phyloP scores from a whole-genome alignment of 2,888 invertebrate species.

The Chouioia cunea region DNA sequence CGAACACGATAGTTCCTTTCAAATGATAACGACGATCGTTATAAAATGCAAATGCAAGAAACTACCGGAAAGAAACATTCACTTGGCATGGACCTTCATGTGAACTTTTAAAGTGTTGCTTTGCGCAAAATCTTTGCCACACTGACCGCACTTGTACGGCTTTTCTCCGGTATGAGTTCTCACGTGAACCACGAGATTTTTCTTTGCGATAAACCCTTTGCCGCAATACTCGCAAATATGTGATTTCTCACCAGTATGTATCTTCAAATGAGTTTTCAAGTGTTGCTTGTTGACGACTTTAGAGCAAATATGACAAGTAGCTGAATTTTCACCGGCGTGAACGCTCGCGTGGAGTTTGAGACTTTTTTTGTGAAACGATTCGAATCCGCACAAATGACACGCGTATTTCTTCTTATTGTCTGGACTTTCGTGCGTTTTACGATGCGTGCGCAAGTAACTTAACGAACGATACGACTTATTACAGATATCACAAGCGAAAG shows the following conservation, averaged over 20 bases:
- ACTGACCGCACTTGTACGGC: conserved; percentile 63
- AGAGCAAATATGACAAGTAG: conserved; percentile 54
- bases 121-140: conserved; percentile 65
- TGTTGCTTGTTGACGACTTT: conserved; percentile 71
- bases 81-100: conserved; percentile 57
- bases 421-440: conserved; percentile 63
- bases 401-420: neutral
- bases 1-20: too few species aligned
- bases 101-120: conserved; percentile 65
- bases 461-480: neutral
- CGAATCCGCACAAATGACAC: conserved; percentile 67
- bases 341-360: conserved; percentile 59
- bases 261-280: conserved; percentile 71
- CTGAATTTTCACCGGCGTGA: conserved; percentile 62
- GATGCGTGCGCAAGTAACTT: conserved; percentile 68
- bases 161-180: conserved; percentile 59
- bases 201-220: conserved; percentile 56
- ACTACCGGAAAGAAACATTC: too few species aligned
- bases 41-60: too few species aligned
- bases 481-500: conserved; percentile 64
- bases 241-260: conserved; percentile 60
- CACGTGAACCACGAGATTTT: conserved; percentile 58
- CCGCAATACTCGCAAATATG: conserved; percentile 59
- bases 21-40: too few species aligned
- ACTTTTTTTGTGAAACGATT: conserved; percentile 43